Evolutionary conservation across 1,140 invertebrate genomes (phyloP).

Genomic region (Riptortus pedestris): DNA sequence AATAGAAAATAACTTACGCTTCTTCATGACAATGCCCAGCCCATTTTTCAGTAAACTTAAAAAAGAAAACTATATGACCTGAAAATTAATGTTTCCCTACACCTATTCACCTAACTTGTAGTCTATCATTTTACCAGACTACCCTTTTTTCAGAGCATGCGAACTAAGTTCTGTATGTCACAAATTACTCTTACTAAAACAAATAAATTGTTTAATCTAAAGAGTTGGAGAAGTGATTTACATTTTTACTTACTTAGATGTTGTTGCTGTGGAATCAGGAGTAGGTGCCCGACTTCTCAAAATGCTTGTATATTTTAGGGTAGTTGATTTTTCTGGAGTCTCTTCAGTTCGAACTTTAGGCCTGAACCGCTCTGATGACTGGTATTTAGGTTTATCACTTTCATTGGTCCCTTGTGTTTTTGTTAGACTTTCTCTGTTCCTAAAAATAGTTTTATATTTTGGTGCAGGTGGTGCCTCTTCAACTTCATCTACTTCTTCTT

Average conservation of each 20-base stretch:
- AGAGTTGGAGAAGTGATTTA: too few species aligned
- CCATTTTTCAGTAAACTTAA: too few species aligned
- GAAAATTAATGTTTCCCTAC: too few species aligned
- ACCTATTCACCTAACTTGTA: too few species aligned
- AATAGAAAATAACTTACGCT: too few species aligned
- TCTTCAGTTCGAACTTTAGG: slow-evolving; percentile 23
- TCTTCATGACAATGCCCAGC: too few species aligned
- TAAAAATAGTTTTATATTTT: slow-evolving; percentile 28
- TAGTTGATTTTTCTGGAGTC: slow-evolving; percentile 28
- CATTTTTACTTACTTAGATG: slow-evolving; percentile 24
- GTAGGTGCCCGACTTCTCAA: slow-evolving; percentile 19
- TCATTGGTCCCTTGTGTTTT: neutral
- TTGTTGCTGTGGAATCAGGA: slow-evolving; percentile 18
- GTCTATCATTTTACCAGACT: too few species aligned
- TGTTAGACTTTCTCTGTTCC: slow-evolving; percentile 25
- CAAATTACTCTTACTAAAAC: too few species aligned
- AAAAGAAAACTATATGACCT: too few species aligned
- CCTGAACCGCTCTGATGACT: slow-evolving; percentile 21
- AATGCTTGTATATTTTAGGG: slow-evolving; percentile 30
- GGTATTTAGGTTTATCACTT: slow-evolving; percentile 19
- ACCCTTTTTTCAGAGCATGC: too few species aligned
- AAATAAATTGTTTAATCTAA: too few species aligned
- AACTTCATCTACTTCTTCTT: slow-evolving; percentile 29
- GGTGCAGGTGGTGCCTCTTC: slow-evolving; percentile 25
- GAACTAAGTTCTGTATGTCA: too few species aligned